Evolutionary conservation across 2,113 vertebrate genomes (phyloP).

Genomic region (Daboia siamensis): DNA sequence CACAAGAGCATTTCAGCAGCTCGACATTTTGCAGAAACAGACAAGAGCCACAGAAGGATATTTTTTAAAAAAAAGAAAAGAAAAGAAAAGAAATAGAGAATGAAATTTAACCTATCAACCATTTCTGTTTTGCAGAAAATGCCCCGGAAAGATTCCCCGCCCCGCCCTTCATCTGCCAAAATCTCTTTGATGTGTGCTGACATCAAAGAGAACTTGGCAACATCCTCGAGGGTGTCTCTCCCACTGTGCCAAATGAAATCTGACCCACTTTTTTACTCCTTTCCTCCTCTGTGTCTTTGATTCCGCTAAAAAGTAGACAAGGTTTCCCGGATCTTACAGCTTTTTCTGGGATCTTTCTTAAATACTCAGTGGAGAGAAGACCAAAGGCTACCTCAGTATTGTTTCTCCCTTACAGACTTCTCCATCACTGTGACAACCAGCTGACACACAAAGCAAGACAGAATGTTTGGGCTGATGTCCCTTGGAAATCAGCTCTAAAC

Average conservation of each 20-base stretch:
- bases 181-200: slow-evolving; percentile 2
- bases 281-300: not conserved
- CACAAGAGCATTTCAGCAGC: not conserved
- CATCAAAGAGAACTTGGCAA: slow-evolving; percentile 16
- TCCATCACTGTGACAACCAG: not conserved
- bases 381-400: not conserved
- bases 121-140: not conserved
- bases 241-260: slow-evolving; percentile 9
- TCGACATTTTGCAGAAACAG: not conserved
- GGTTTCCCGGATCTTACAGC: not conserved
- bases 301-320: not conserved
- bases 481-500: not conserved
- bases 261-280: slow-evolving; percentile 26
- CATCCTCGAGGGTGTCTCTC: not conserved
- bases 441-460: not conserved
- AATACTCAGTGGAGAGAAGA: not conserved
- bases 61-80: not conserved
- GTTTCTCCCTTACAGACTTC: not conserved
- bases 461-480: too few relatives aligned
- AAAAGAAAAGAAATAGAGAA: not conserved
- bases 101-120: not conserved
- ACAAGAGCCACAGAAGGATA: not conserved
- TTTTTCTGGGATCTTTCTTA: not conserved
- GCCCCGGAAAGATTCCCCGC: too few relatives aligned
- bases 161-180: not conserved